Percentiles rank a stretch among this genome's conserved stretches.
These are phyloP conservation scores for Oceanodroma tethys DNA, from an alignment of 2,113 vertebrate species.

Conservation along the genomic window DNA sequence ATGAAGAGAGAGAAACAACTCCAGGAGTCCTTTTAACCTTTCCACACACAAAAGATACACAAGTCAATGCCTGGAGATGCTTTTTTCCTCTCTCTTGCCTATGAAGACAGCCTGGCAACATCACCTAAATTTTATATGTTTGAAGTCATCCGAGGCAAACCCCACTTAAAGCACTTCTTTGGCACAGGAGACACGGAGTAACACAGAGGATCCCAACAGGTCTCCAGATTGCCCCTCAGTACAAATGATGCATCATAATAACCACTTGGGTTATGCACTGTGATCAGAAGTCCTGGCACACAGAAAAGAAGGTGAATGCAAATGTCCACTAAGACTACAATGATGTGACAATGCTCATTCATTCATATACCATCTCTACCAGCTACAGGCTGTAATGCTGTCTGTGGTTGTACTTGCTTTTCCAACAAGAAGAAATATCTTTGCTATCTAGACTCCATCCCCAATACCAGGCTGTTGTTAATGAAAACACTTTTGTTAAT, in stretches of 20 bases:
- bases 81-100: not conserved
- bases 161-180: not conserved
- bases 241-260: fast-evolving
- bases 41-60: not conserved
- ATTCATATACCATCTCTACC: not conserved
- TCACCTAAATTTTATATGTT: not conserved
- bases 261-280: not conserved
- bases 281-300: not conserved
- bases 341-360: not conserved
- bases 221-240: fast-evolving
- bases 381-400: not conserved
- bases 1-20: not conserved
- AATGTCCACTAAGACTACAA: not conserved
- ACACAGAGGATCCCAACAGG: not conserved
- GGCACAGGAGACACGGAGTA: fast-evolving
- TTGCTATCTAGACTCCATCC: not conserved
- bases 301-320: not conserved
- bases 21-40: not conserved
- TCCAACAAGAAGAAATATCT: not conserved
- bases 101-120: not conserved
- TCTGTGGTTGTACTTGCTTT: not conserved
- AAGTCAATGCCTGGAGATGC: not conserved
- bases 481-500: not conserved
- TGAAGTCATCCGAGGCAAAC: not conserved
- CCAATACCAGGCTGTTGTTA: not conserved